Base-by-base conservation (phyloP, 2,113 vertebrate genomes). In the Poecilia latipinna region DNA sequence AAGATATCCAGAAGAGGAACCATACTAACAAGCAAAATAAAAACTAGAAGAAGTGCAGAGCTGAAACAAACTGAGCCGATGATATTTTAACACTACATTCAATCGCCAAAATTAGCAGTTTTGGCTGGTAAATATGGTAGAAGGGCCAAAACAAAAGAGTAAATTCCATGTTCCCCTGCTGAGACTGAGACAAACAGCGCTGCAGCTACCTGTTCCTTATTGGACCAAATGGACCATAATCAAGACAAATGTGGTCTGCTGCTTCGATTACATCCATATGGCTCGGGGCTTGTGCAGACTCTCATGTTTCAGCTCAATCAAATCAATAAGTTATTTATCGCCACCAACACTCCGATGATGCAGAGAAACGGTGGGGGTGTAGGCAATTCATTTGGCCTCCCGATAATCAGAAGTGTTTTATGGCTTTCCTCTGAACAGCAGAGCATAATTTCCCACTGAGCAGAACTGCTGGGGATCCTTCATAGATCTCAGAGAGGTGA, bases 271-370 rank as follows among this genome's bases (percentile, higher is more conserved):
- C 87, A 84, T 82, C 75, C 63, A 2, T 39, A 33, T 86, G 81
- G 82, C 80, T 74, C 8, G 44, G 73, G 72, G 75, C 82, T 87
- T 76, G 75, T 86, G 85, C 77, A 72, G 73, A 86, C 78, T 83
- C 85, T 83, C 77, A 77, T 88, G 82, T 85, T 90, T 90, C 79
- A 82, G 72, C 72, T 82, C 70, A 82, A 88, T 82, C 70, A 54
- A 83, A 94, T 94, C 93, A 86, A 93, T 94, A 93, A 74, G 82
- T 92, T 88, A 91, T 93, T 92, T 90, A 90, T 89, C 86, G 82
- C 79, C 67, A 82, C 82, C 72, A 79, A 80, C 73, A 70, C 29
- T 80, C 61, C 61, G 51, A 48, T 57, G 67, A 73, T 80, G 68
- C 77, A 51, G 67, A 76, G 57, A 70, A 80, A 65, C 37, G 35